A percentile compares a stretch with the other conserved stretches of the same genome.
Conservation (phyloP, 2,797 vertebrate genomes). For the Trachops cirrhosus region DNA sequence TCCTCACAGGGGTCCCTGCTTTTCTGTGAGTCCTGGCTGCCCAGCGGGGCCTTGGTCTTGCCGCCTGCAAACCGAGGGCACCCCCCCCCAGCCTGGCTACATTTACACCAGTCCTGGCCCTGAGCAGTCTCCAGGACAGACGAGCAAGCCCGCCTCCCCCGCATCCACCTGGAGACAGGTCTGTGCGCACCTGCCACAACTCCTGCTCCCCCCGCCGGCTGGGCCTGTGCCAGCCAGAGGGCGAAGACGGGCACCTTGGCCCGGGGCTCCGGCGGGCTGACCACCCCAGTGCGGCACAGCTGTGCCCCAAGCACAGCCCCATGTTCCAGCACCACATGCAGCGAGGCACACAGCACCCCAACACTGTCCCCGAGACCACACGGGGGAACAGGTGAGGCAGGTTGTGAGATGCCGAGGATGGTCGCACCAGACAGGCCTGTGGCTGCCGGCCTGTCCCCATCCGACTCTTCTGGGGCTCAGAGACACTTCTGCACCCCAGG, state of each 20-base stretch:
- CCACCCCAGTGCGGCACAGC: background rate
- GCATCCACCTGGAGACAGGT: rapidly evolving
- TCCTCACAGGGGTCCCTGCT: background rate
- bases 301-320: background rate
- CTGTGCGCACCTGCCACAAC: too few species aligned
- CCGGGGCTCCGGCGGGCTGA: background rate
- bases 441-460: background rate
- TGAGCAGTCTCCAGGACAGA: background rate
- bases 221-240: background rate
- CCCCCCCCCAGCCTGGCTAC: background rate
- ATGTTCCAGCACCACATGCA: background rate
- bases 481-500: rapidly evolving
- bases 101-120: background rate
- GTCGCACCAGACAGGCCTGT: background rate
- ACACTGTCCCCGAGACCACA: rapidly evolving
- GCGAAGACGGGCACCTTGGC: background rate
- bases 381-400: background rate
- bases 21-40: background rate
- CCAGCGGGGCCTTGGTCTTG: background rate
- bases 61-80: background rate
- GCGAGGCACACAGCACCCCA: background rate
- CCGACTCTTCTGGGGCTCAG: background rate
- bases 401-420: rapidly evolving
- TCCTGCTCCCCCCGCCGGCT: background rate
- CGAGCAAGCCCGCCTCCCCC: background rate